phyloP scores from a whole-genome alignment of 2,113 vertebrate species.

The Thamnophis sirtalis region DNA sequence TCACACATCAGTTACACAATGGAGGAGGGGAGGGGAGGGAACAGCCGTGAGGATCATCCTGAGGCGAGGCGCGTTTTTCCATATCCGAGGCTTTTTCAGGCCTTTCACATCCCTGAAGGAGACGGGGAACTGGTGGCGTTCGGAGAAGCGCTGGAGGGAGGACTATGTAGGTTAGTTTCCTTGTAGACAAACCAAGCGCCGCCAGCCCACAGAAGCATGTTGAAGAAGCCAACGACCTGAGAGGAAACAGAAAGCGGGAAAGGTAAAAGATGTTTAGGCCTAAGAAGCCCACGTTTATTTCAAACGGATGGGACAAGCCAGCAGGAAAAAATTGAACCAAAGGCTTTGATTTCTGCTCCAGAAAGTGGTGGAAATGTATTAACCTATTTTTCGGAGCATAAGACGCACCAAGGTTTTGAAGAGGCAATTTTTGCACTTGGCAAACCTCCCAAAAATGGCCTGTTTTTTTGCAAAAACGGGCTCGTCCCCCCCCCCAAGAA shows the following conservation, averaged over 20 bases:
- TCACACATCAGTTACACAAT: background rate
- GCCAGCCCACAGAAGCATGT: slow-evolving; percentile 74
- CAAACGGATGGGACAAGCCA: background rate
- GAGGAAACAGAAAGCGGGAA: background rate
- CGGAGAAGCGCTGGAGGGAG: slow-evolving; percentile 40
- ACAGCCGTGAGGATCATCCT: background rate
- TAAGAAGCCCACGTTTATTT: background rate
- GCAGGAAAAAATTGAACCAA: background rate
- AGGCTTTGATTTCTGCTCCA: background rate
- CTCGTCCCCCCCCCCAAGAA: no score
- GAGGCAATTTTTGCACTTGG: no score
- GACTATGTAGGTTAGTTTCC: slow-evolving; percentile 74
- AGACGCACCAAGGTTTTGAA: no score
- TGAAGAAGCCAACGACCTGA: slow-evolving; percentile 79
- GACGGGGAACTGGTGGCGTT: slow-evolving; percentile 57
- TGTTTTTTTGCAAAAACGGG: no score
- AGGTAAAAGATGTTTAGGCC: no score
- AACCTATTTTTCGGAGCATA: background rate
- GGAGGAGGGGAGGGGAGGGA: no score
- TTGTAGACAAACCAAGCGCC: slow-evolving; percentile 83
- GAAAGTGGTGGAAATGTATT: background rate
- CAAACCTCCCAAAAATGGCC: no score
- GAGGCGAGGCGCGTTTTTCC: background rate
- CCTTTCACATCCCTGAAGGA: slow-evolving; percentile 55
- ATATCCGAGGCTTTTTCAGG: background rate